A percentile compares a stretch with the other conserved stretches of the same genome.
Evolutionary conservation across 2,888 invertebrate genomes (phyloP).

Genomic region (Drosophila rellima): DNA sequence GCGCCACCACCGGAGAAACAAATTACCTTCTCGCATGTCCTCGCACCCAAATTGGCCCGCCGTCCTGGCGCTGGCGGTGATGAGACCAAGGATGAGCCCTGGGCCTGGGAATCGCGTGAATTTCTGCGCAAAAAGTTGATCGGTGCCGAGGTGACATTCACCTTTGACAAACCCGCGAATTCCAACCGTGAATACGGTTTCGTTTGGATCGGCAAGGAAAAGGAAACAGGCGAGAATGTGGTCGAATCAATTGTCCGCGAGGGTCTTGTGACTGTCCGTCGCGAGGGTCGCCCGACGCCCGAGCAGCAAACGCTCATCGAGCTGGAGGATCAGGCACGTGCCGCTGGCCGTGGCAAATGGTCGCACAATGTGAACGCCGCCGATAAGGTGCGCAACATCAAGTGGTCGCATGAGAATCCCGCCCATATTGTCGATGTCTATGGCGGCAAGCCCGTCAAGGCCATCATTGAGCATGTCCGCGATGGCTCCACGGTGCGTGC

Average conservation of each 20-base stretch:
- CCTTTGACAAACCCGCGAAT: constrained; percentile 93
- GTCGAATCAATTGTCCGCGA: constrained; percentile 95
- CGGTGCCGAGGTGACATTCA: constrained; percentile 95
- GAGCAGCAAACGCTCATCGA: constrained; percentile 91
- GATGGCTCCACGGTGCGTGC: constrained; percentile 98
- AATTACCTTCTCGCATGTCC: constrained; percentile 95
- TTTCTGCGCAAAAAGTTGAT: constrained; percentile 96
- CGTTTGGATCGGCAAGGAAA: constrained; percentile 94
- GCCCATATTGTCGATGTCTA: constrained; percentile 93
- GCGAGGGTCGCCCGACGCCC: constrained; percentile 89
- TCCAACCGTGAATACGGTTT: constrained; percentile 95
- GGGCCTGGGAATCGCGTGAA: constrained; percentile 99
- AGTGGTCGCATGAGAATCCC: constrained; percentile 95
- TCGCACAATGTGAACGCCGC: constrained; percentile 86
- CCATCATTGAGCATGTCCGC: constrained; percentile 98
- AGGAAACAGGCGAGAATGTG: constrained; percentile 92
- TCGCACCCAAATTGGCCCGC: constrained; percentile 95
- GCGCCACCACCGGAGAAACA: constrained; percentile 97
- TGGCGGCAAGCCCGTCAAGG: constrained; percentile 94
- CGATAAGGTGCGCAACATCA: constrained; percentile 93
- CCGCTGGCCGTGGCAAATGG: constrained; percentile 95
- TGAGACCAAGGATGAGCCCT: constrained; percentile 95
- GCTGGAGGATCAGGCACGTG: constrained; percentile 95
- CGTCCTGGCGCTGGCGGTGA: constrained; percentile 88
- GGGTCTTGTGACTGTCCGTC: constrained; percentile 94